Evolutionary conservation across 2,888 invertebrate genomes (phyloP).

Genomic region (Rotaria magnacalcarata): DNA sequence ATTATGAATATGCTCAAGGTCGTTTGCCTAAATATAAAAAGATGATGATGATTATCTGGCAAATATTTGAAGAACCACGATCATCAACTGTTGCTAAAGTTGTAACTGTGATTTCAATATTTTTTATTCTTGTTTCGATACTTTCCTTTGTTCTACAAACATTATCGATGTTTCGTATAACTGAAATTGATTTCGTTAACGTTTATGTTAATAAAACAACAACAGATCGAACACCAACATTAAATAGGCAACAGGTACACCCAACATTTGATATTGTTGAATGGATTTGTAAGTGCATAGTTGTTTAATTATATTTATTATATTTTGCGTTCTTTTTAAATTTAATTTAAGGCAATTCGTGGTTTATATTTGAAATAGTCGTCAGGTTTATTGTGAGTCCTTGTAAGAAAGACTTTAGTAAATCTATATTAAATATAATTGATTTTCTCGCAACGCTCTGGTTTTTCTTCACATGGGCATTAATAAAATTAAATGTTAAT

Average conservation of each 20-base stretch:
- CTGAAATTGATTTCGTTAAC: slow-evolving; percentile 39
- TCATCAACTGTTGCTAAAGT: slow-evolving; percentile 44
- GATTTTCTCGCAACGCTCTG: slow-evolving; percentile 43
- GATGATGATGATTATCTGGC: slow-evolving; percentile 45
- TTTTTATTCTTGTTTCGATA: slow-evolving; percentile 45
- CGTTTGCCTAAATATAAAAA: slow-evolving; percentile 38
- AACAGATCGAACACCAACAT: neutral
- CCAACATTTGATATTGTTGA: slow-evolving; percentile 25
- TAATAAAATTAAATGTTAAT: slow-evolving; percentile 39
- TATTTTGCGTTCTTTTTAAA: no score
- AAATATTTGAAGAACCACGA: slow-evolving; percentile 45
- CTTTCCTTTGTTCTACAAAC: slow-evolving; percentile 42
- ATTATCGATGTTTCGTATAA: slow-evolving; percentile 36
- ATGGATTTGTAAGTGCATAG: neutral
- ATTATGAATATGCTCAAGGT: slow-evolving; percentile 16
- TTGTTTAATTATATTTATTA: neutral
- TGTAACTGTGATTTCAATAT: slow-evolving; percentile 41
- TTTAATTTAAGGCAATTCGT: neutral
- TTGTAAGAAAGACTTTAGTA: slow-evolving; percentile 41
- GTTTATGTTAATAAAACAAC: slow-evolving; percentile 33
- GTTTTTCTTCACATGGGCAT: slow-evolving; percentile 40
- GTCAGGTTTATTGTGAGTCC: slow-evolving; percentile 40
- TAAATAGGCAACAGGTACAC: slow-evolving; percentile 35
- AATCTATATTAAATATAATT: slow-evolving; percentile 40
- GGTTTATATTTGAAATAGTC: slow-evolving; percentile 44